Evolutionary conservation across 2,113 vertebrate species (phyloP), one percentile per base, ranked within the genome.

Genomic region (Coreoperca whiteheadi): DNA sequence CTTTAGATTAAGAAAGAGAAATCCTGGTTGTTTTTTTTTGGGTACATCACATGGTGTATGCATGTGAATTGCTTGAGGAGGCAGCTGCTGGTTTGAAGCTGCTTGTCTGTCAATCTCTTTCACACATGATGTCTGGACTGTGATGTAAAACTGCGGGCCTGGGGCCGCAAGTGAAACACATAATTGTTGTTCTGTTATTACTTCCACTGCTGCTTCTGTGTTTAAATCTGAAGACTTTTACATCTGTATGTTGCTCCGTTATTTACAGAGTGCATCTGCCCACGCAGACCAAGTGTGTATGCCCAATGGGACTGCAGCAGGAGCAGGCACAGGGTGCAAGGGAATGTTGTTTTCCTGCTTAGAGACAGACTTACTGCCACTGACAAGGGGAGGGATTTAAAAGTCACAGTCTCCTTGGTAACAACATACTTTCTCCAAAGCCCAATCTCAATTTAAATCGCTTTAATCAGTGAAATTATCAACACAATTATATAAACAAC

Each of bases 391-490:
- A 88, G 73, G 74, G 87, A 93, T 92, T 87, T 85, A 71, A 56
- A 80, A 85, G 89, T 91, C 79, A 77, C 77, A 16, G 89, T 94
- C 89, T 94, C 93, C 92, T 92, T 94, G 93, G 93, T 86, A 93
- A 95, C 94, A 70, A 78, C 92, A 91, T 91, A 86, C 84, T 91
- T 91, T 85, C 63, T 79, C 46, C 77, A 86, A 93, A 93, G 82
- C 79, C 83, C 70, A 84, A 54, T 87, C 67, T 88, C 77, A 91
- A 89, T 90, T 92, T 89, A 93, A 93, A 93, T 94, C 65, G 32
- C 75, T 87, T 92, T 88, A 92, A 92, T 95, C 86, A 93, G 79
- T 64, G 32, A 90, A 93, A 93, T 93, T 91, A 94, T 89, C 89
- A 90, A 88, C 79, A 91, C 85, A 93, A 93, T 94, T 93, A 87